Evolutionary conservation across 2,888 invertebrate species (phyloP).

Genomic region (Lasioglossum calceatum): DNA sequence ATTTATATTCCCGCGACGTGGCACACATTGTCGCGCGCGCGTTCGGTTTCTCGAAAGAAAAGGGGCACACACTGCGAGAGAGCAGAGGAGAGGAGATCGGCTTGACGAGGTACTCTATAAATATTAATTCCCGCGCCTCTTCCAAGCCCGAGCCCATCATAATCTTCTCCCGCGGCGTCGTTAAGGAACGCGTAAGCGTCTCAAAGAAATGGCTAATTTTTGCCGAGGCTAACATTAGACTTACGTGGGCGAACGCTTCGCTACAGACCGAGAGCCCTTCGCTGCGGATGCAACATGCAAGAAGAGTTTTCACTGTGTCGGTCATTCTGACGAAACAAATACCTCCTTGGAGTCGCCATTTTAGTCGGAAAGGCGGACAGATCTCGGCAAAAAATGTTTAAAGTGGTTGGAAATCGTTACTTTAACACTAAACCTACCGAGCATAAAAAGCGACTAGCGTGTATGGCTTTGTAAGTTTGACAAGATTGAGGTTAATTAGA

Average conservation of each 20-base stretch:
- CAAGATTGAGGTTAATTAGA: no score
- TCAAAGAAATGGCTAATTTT: slow-evolving; percentile 67
- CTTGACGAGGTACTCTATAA: slow-evolving; percentile 57
- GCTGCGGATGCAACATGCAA: slow-evolving; percentile 34
- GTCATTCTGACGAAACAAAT: background rate
- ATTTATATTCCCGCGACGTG: slow-evolving; percentile 47
- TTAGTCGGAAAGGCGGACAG: background rate
- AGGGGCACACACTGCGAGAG: background rate
- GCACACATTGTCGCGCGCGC: slow-evolving; percentile 46
- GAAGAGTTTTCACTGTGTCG: background rate
- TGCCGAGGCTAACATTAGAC: slow-evolving; percentile 61
- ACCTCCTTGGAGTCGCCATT: background rate
- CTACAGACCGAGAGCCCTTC: background rate
- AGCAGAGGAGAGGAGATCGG: slow-evolving; percentile 9
- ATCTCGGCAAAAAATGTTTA: background rate
- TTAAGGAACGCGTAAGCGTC: slow-evolving; percentile 40
- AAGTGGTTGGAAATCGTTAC: no score
- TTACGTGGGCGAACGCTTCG: slow-evolving; percentile 27
- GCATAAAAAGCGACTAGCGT: no score
- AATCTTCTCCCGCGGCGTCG: slow-evolving; percentile 48
- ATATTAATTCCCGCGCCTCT: slow-evolving; percentile 56
- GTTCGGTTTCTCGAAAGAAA: slow-evolving; percentile 40
- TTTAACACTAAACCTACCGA: no score
- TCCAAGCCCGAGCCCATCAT: slow-evolving; percentile 16
- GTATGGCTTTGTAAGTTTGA: no score